phyloP scores from a whole-genome alignment of 2,797 vertebrate genomes.

The Myiothlypis coronata region DNA sequence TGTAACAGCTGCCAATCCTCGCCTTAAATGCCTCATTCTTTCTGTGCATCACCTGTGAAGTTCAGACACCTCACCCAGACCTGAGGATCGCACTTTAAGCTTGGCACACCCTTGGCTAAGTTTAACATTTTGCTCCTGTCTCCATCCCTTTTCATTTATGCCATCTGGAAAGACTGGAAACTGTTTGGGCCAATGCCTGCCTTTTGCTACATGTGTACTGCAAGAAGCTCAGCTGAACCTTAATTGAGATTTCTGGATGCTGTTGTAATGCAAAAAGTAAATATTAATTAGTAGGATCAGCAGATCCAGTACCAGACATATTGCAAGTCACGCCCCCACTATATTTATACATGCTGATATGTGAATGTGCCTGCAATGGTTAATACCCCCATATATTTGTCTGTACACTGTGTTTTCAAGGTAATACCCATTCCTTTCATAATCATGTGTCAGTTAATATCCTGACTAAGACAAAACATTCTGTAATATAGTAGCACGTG shows the following conservation, averaged over 20 bases:
- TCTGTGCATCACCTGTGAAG: background rate
- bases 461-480: slow-evolving; percentile 30
- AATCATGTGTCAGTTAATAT: slow-evolving; percentile 36
- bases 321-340: slow-evolving; percentile 9
- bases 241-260: slow-evolving; percentile 4
- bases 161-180: background rate
- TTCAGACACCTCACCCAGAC: background rate
- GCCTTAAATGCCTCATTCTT: background rate
- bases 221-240: background rate
- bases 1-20: background rate
- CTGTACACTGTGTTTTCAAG: background rate
- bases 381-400: background rate
- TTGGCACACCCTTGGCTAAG: background rate
- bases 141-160: background rate
- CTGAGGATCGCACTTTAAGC: background rate
- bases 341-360: background rate
- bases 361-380: slow-evolving; percentile 10
- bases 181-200: background rate
- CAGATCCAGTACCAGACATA: slow-evolving; percentile 30
- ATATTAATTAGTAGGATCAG: slow-evolving; percentile 46
- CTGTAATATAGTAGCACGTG: slow-evolving; percentile 23
- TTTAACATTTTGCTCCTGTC: background rate
- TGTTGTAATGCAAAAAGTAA: slow-evolving; percentile 49
- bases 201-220: background rate
- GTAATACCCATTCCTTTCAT: slow-evolving; percentile 45